Evolutionary conservation across 2,797 vertebrate genomes (phyloP).

Genomic region (Notolepis coatsorum): DNA sequence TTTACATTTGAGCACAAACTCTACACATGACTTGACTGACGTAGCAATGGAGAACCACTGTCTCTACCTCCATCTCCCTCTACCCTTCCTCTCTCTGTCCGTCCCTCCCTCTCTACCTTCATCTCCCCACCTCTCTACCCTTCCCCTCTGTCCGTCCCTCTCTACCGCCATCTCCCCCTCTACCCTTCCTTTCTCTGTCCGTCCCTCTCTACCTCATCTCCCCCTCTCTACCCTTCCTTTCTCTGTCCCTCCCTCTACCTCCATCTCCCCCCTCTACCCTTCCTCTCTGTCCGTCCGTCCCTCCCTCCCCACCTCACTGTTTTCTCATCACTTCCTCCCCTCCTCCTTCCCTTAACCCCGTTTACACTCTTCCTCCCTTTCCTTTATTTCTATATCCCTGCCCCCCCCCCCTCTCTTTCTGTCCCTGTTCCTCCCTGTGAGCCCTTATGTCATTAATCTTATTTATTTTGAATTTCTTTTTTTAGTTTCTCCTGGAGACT

Average conservation of each 20-base stretch:
- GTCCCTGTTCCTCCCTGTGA: no score
- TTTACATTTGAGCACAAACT: no score
- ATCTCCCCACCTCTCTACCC: not conserved
- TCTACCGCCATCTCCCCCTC: not conserved
- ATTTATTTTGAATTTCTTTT: no score
- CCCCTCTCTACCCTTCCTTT: not conserved
- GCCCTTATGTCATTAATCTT: no score
- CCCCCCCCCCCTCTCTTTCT: no score
- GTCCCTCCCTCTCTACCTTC: not conserved
- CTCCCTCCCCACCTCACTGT: not conserved
- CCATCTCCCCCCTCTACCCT: not conserved
- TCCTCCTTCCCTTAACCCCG: not conserved
- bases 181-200: not conserved
- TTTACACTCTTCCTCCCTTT: no score
- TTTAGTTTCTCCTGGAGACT: no score
- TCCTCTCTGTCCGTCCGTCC: not conserved
- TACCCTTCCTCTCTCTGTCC: not conserved
- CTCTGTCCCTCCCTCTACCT: not conserved
- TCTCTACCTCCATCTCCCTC: not conserved
- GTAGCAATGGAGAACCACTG: slow-evolving; percentile 46
- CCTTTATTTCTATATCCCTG: no score
- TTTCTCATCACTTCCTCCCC: not conserved
- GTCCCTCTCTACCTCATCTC: not conserved
- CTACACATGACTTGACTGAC: no score
- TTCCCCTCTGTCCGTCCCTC: not conserved